Evolutionary conservation across 1,140 invertebrate species (phyloP), one percentile per base, ranked within the genome.

Genomic region (Ephestia elutella): DNA sequence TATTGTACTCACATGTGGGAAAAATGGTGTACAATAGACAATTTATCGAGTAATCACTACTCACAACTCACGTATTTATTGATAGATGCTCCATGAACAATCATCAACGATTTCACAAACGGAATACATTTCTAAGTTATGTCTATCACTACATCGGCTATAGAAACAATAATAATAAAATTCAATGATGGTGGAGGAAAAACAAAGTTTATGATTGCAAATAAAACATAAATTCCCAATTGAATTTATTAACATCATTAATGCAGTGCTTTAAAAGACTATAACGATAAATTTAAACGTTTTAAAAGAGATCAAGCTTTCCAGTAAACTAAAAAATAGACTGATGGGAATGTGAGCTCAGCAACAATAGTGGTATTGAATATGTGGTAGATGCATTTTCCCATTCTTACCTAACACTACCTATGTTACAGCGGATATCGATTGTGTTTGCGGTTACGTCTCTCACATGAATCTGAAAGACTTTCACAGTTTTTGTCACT

Each of bases 1-100:
- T 60, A 87, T 86, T 86, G 78, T 86, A 68, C 72, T 75, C 76
- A 72, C 56, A 65, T 69, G 65, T 87, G 85, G 75, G 85, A 87
- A 87, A 44, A 79, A 85, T 79, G 63, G 60, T 78, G 70, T 75
- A 83, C 71, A 77, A 74, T 68, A 82, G 70, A 76, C 70, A 80
- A 70, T 60, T 60, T 21, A 53, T 53, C 49, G 38, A 3, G 15
- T 44, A 44, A 44, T 44, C 13, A 44, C 15, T 15, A 17, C 15
- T 44, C 15, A 44, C 15, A 4, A n/a, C 38, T 44, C 38, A 44
- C 38, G 38, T 44, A 44, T 44, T 44, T 44, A 44, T 44, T 15
- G 38, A 44, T 44, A 44, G 38, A 44, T 15, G 15, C 38, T 44
- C 15, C 5, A 44, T 5, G 13, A 44, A 15, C 38, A 44, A 15